phyloP scores from a whole-genome alignment of 2,888 invertebrate species.

The Leptinotarsa haldemani region DNA sequence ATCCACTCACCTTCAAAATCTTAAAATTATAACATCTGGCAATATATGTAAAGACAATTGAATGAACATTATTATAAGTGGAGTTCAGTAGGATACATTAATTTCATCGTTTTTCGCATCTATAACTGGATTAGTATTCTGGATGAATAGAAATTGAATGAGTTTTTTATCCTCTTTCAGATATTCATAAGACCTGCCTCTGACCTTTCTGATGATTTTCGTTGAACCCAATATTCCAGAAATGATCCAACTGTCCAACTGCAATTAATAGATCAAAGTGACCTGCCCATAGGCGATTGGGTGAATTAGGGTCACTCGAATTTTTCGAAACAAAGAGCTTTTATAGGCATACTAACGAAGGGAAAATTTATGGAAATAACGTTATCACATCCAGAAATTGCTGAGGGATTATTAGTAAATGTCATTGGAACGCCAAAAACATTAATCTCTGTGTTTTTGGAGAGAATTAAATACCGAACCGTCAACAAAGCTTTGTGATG shows the following conservation, averaged over 20 bases:
- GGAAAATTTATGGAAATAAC: constrained; percentile 10
- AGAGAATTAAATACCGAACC: neutral
- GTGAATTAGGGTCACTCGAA: neutral
- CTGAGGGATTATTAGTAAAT: constrained; percentile 6
- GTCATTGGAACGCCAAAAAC: neutral
- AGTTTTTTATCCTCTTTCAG: too few species aligned
- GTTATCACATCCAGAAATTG: neutral
- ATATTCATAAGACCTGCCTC: too few species aligned
- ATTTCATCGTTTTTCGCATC: too few species aligned
- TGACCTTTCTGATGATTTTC: too few species aligned
- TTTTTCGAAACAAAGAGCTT: constrained; percentile 6
- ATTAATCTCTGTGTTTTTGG: neutral
- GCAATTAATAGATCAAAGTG: constrained; percentile 11
- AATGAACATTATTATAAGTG: too few species aligned
- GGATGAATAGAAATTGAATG: too few species aligned
- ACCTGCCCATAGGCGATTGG: constrained; percentile 11
- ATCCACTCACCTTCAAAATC: too few species aligned
- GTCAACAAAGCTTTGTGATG: neutral
- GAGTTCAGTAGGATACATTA: too few species aligned
- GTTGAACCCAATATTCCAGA: neutral
- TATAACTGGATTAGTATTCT: too few species aligned
- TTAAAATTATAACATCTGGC: too few species aligned
- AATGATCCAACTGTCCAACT: neutral
- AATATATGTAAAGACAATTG: too few species aligned
- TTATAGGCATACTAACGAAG: constrained; percentile 7